A percentile compares a stretch with the other conserved stretches of the same genome.
phyloP scores from a whole-genome alignment of 2,797 vertebrate genomes.

The Lates japonicus region DNA sequence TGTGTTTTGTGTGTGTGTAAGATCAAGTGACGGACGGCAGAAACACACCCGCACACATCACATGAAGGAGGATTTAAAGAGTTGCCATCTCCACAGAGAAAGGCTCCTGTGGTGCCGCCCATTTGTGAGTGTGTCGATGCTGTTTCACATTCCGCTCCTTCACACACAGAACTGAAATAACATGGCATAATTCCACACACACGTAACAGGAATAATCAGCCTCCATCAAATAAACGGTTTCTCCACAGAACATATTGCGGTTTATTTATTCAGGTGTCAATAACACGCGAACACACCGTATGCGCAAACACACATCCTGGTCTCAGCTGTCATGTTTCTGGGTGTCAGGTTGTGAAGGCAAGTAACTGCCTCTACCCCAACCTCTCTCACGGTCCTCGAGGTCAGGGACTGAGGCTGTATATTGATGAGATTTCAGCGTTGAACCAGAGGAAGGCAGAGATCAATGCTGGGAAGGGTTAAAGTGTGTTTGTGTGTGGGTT shows the following conservation, averaged over 20 bases:
- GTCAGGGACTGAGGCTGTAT: conserved; percentile 43
- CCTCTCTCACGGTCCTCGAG: conserved; percentile 36
- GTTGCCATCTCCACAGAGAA: conserved; percentile 31
- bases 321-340: conserved; percentile 64
- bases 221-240: conserved; percentile 66
- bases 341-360: conserved; percentile 75
- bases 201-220: not conserved
- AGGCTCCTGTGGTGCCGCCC: conserved; percentile 46
- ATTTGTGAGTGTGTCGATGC: conserved; percentile 31
- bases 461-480: conserved; percentile 32
- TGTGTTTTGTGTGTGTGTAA: conserved; percentile 17
- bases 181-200: too few species aligned
- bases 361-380: conserved; percentile 61
- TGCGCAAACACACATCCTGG: conserved; percentile 38
- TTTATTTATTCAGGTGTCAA: conserved; percentile 68
- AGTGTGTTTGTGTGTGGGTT: conserved; percentile 34
- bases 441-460: conserved; percentile 38
- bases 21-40: conserved; percentile 60
- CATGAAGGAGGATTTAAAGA: conserved; percentile 38
- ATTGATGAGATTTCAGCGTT: conserved; percentile 32
- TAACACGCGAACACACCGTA: conserved; percentile 25
- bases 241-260: conserved; percentile 40
- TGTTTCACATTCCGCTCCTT: conserved; percentile 11
- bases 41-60: conserved; percentile 25
- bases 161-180: too few species aligned